phyloP scores from a whole-genome alignment of 2,113 vertebrate genomes.

The Platycercus adscitus region DNA sequence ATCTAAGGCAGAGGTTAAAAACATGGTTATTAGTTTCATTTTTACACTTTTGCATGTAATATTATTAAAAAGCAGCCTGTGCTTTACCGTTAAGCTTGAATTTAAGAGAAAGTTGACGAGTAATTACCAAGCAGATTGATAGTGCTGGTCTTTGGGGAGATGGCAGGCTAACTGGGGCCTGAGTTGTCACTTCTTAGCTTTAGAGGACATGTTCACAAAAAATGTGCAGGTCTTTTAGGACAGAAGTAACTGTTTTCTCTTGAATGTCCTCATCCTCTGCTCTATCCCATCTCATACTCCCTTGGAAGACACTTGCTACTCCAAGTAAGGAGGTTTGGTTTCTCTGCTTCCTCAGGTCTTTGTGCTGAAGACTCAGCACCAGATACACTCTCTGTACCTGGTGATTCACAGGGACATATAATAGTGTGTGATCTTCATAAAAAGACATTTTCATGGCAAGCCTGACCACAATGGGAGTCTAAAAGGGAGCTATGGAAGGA shows the following conservation, averaged over 20 bases:
- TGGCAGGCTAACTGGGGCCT: not conserved
- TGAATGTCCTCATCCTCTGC: not conserved
- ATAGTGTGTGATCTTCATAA: not conserved
- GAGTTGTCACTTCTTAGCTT: not conserved
- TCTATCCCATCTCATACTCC: not conserved
- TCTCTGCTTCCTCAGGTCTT: not conserved
- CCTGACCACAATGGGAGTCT: not conserved
- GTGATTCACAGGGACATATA: not conserved
- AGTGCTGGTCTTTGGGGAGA: not conserved
- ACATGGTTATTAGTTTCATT: not conserved
- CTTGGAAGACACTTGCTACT: not conserved
- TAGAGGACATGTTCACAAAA: not conserved
- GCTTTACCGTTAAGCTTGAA: not conserved
- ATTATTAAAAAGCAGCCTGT: not conserved
- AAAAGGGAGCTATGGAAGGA: not conserved
- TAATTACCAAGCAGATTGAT: not conserved
- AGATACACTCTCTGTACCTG: not conserved
- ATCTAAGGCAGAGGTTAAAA: not conserved
- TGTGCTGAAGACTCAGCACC: not conserved
- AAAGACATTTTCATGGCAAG: not conserved
- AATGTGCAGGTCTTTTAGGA: not conserved
- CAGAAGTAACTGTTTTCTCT: not conserved
- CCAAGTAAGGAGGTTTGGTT: not conserved
- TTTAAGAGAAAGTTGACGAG: not conserved
- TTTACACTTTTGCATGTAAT: not conserved